These are phyloP conservation scores for Leptopilina clavipes DNA, from an alignment of 1,140 invertebrate species.

Conservation along the genomic window DNA sequence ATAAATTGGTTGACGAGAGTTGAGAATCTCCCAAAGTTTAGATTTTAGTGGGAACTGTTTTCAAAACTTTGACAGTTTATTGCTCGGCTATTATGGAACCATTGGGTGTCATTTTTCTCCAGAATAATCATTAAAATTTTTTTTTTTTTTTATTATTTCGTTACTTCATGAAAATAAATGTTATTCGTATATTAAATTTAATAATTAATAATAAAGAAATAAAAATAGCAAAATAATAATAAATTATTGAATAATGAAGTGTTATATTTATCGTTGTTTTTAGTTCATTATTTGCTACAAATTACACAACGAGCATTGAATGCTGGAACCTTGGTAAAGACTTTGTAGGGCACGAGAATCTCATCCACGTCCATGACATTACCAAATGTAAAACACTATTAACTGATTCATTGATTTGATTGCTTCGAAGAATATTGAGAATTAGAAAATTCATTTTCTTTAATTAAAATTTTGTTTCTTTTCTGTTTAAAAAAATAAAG, in stretches of 20 bases:
- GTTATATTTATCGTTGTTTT: background rate
- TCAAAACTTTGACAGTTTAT: background rate
- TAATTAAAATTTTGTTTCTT: too few relatives aligned
- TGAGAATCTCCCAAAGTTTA: background rate
- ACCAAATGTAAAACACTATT: slow-evolving; percentile 27
- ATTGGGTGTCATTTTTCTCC: slow-evolving; percentile 16
- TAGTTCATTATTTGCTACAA: background rate
- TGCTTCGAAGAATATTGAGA: background rate
- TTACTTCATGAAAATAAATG: background rate
- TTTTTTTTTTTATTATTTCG: too few relatives aligned
- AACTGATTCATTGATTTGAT: slow-evolving; percentile 22
- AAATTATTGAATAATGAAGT: too few relatives aligned
- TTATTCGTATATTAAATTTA: too few relatives aligned
- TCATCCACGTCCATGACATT: slow-evolving; percentile 10
- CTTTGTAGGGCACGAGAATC: slow-evolving; percentile 10
- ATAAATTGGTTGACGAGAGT: background rate
- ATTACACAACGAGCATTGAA: background rate
- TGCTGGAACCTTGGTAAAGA: slow-evolving; percentile 17
- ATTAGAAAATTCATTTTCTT: background rate
- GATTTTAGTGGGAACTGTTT: slow-evolving; percentile 23
- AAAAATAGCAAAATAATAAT: too few relatives aligned
- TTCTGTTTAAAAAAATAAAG: too few relatives aligned
- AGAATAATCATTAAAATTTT: slow-evolving; percentile 34
- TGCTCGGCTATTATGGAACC: background rate
- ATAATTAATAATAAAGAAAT: too few relatives aligned